A percentile compares a stretch with the other conserved stretches of the same genome.
phyloP scores from a whole-genome alignment of 2,888 invertebrate species.

The Nymphalis polychloros region DNA sequence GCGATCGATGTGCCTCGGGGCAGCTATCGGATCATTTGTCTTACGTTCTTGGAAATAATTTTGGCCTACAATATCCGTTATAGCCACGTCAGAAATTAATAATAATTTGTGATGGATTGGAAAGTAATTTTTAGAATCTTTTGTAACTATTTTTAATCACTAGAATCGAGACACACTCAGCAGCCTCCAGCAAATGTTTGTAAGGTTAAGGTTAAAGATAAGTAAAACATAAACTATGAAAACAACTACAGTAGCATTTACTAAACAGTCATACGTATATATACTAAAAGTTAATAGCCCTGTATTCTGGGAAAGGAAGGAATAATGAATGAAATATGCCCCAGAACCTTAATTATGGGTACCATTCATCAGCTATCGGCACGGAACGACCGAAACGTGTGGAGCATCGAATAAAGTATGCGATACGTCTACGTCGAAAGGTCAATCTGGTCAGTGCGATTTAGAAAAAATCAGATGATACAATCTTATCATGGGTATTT shows the following conservation, averaged over 20 bases:
- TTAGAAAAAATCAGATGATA: slow-evolving; percentile 19
- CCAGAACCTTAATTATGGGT: slow-evolving; percentile 36
- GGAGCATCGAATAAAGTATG: slow-evolving; percentile 33
- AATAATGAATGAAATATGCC: slow-evolving; percentile 37
- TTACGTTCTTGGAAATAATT: slow-evolving; percentile 33
- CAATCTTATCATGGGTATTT: slow-evolving; percentile 1
- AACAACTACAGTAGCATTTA: no score
- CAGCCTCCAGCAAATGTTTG: no score
- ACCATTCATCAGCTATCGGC: slow-evolving; percentile 36
- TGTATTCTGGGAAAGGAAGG: slow-evolving; percentile 23
- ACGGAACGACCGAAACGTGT: slow-evolving; percentile 37
- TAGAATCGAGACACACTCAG: not conserved
- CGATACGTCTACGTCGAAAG: slow-evolving; percentile 34
- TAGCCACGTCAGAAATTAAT: slow-evolving; percentile 19
- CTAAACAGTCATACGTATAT: not conserved
- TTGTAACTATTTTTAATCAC: not conserved
- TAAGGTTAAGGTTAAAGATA: no score
- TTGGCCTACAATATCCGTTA: slow-evolving; percentile 24
- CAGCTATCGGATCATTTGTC: slow-evolving; percentile 33
- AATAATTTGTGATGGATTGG: slow-evolving; percentile 11
- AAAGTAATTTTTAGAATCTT: not conserved
- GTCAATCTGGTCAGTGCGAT: slow-evolving; percentile 32
- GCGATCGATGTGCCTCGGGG: slow-evolving; percentile 33
- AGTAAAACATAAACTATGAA: no score
- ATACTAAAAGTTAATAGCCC: not conserved